Conservation (phyloP, 2,113 vertebrate species). For the Amia ocellicauda region DNA sequence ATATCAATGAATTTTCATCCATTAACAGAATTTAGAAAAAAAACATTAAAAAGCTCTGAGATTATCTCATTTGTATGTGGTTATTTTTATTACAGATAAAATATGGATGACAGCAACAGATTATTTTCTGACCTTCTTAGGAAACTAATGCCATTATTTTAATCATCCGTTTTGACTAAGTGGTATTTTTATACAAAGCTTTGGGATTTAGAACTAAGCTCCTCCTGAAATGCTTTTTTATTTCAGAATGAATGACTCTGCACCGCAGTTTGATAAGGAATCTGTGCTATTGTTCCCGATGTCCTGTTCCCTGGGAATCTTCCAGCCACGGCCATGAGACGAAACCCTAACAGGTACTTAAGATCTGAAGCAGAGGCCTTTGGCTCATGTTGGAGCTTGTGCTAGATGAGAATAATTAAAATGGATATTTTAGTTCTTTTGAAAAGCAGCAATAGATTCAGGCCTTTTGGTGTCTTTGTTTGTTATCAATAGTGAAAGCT, state of each 20-base stretch:
- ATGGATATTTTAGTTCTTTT: not conserved
- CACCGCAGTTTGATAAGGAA: not conserved
- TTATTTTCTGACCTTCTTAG: not conserved
- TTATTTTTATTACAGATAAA: too few relatives aligned
- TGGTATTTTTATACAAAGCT: constrained; percentile 3
- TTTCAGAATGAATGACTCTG: not conserved
- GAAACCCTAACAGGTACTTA: not conserved
- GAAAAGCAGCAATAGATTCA: not conserved
- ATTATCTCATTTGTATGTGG: too few relatives aligned
- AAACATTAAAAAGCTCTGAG: too few relatives aligned
- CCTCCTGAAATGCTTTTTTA: not conserved
- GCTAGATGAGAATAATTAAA: not conserved
- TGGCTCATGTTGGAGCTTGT: not conserved
- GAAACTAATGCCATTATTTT: not conserved
- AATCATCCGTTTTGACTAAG: constrained; percentile 8
- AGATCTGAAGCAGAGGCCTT: not conserved
- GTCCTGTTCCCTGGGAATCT: not conserved
- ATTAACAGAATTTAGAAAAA: too few relatives aligned
- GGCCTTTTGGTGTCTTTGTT: not conserved
- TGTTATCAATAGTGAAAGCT: not conserved
- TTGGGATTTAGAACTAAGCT: not conserved
- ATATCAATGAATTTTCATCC: too few relatives aligned
- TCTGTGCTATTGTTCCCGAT: constrained; percentile 2
- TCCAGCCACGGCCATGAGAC: not conserved
- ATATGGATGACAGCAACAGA: too few relatives aligned